Percentiles rank a stretch among this genome's conserved stretches.
Conservation (phyloP, 1,140 invertebrate species). For the Conus betulinus region DNA sequence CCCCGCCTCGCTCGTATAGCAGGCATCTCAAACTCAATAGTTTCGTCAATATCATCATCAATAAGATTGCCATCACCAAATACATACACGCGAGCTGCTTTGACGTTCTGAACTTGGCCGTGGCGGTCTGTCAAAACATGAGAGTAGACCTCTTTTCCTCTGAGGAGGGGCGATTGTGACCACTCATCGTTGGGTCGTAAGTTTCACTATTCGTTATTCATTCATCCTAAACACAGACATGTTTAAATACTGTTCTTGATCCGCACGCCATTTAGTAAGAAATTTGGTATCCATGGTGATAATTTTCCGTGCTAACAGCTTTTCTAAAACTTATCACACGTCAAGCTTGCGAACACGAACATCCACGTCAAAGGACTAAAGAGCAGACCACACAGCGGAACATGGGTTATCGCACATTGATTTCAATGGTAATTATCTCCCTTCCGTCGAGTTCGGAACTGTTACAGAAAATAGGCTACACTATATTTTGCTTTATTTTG, state of each 20-base stretch:
- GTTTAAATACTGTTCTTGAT: background rate
- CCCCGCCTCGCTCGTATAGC: constrained; percentile 53
- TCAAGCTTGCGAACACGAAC: background rate
- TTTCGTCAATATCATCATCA: constrained; percentile 58
- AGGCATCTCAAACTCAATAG: constrained; percentile 60
- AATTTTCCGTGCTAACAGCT: background rate
- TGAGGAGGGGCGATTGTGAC: constrained; percentile 25
- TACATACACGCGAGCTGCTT: constrained; percentile 61
- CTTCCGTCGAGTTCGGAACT: background rate
- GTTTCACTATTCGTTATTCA: background rate
- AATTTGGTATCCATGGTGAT: no score
- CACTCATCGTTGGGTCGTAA: background rate
- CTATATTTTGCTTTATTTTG: no score
- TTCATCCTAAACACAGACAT: background rate
- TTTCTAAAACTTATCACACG: background rate
- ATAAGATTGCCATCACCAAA: constrained; percentile 61
- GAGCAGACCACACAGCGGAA: no score
- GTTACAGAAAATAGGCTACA: background rate
- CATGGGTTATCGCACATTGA: background rate
- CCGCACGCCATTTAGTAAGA: background rate
- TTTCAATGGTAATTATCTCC: background rate
- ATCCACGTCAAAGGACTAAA: background rate
- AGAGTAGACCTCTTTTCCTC: constrained; percentile 31
- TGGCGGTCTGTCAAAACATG: constrained; percentile 18
- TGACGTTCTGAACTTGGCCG: constrained; percentile 63